Evolutionary conservation across 2,113 vertebrate genomes (phyloP).

Genomic region (Nothocercus julius): DNA sequence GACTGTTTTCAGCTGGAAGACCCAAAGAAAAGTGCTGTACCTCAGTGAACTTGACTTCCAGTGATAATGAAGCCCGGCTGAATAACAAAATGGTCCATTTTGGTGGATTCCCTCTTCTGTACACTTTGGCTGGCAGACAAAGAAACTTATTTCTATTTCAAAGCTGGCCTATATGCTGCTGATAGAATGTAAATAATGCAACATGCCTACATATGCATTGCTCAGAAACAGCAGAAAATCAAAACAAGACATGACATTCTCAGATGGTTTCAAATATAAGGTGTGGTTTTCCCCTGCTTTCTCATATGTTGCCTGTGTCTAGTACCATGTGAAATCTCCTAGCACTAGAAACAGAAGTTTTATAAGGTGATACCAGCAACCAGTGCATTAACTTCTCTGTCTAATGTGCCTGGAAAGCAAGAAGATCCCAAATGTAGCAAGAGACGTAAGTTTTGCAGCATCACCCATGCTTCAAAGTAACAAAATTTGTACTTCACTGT

Average conservation of each 20-base stretch:
- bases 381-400: not conserved
- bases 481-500: not conserved
- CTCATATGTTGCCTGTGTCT: accelerated
- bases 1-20: not conserved
- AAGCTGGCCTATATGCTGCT: constrained; percentile 48
- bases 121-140: not conserved
- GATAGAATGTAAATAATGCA: constrained; percentile 24
- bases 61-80: not conserved
- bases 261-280: accelerated
- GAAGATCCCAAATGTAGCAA: not conserved
- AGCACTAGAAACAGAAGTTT: not conserved
- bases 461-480: not conserved
- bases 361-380: accelerated
- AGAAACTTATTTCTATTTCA: constrained; percentile 39
- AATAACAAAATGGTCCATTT: not conserved
- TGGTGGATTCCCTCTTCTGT: not conserved
- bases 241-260: not conserved
- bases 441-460: not conserved
- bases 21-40: accelerated
- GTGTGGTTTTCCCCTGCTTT: not conserved
- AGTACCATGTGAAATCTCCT: not conserved
- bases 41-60: not conserved
- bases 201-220: not conserved
- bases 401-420: not conserved
- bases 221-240: not conserved